phyloP scores from a whole-genome alignment of 2,113 vertebrate species.

The Oncorhynchus gorbuscha region DNA sequence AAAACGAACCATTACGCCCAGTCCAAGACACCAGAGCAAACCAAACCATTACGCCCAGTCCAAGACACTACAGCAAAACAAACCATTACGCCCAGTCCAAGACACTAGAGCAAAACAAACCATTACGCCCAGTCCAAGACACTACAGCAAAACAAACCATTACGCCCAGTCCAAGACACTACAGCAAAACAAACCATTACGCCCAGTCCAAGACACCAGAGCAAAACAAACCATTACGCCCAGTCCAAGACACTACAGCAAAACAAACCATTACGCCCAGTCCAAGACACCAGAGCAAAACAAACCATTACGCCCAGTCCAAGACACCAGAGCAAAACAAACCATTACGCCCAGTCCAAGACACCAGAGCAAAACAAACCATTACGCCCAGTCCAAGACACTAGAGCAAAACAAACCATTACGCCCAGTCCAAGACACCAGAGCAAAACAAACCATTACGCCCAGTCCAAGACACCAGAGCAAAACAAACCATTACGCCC shows the following conservation, averaged over 20 bases:
- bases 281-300: slow-evolving; percentile 55
- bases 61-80: slow-evolving; percentile 54
- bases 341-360: too few species aligned
- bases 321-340: too few species aligned
- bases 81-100: not conserved
- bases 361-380: not conserved
- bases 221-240: too few species aligned
- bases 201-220: too few species aligned
- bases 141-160: not conserved
- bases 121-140: too few species aligned
- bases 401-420: slow-evolving; percentile 41
- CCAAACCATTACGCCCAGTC: too few species aligned
- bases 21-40: not conserved
- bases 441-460: too few species aligned
- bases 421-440: too few species aligned
- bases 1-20: too few species aligned
- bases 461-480: not conserved
- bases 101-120: too few species aligned
- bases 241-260: not conserved
- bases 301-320: not conserved
- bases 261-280: too few species aligned
- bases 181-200: slow-evolving; percentile 37
- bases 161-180: slow-evolving; percentile 56
- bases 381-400: slow-evolving; percentile 57
- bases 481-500: too few species aligned